phyloP scores from a whole-genome alignment of 2,797 vertebrate species.

The Chloroceryle inda region DNA sequence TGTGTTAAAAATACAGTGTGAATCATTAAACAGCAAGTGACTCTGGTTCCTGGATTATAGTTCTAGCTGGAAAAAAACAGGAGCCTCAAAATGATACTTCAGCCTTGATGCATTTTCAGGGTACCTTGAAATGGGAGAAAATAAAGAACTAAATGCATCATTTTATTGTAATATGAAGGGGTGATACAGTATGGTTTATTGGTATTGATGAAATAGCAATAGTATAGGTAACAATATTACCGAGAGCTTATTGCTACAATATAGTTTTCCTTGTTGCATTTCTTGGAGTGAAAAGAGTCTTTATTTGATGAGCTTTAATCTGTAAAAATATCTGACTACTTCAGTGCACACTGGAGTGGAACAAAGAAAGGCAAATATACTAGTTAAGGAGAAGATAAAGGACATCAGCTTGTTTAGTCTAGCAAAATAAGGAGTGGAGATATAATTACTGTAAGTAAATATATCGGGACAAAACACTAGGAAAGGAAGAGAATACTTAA shows the following conservation, averaged over 20 bases:
- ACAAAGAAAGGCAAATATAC: not conserved
- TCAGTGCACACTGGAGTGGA: not conserved
- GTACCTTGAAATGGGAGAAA: not conserved
- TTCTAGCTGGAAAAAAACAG: not conserved
- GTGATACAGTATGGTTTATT: not conserved
- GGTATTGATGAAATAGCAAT: not conserved
- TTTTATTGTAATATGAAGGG: not conserved
- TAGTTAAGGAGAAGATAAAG: slow-evolving; percentile 1
- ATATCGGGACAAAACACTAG: not conserved
- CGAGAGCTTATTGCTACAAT: not conserved
- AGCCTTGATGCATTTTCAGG: not conserved
- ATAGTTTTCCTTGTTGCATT: not conserved
- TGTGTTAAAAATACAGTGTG: not conserved
- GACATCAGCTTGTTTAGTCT: slow-evolving; percentile 38
- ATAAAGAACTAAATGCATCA: not conserved
- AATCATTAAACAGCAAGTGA: not conserved
- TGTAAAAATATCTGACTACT: not conserved
- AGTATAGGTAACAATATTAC: not conserved
- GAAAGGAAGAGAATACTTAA: slow-evolving; percentile 45
- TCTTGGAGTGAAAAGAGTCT: not conserved
- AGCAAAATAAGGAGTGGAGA: not conserved
- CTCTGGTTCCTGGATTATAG: not conserved
- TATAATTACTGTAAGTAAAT: slow-evolving; percentile 1
- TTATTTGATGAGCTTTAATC: not conserved
- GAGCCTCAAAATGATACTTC: not conserved